Evolutionary conservation across 2,113 vertebrate genomes (phyloP).

Genomic region (Gasterosteus nipponicus): DNA sequence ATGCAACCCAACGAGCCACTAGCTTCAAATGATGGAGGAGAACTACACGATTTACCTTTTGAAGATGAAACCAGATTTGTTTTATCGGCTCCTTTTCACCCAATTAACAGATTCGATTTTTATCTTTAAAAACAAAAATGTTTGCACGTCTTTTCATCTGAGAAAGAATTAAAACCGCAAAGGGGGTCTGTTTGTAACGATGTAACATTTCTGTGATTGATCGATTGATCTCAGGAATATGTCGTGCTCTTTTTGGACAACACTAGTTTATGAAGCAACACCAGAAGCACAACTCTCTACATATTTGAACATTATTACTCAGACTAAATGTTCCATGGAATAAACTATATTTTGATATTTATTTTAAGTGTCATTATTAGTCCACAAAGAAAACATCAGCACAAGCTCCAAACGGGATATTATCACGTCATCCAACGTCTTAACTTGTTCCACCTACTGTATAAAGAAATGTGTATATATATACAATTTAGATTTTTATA

Average conservation of each 20-base stretch:
- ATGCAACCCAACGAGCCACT: slow-evolving; percentile 12
- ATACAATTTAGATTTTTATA: background rate
- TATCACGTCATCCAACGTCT: background rate
- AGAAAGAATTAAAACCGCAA: background rate
- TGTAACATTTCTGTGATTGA: background rate
- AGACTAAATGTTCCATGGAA: background rate
- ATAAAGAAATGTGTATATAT: background rate
- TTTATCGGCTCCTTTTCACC: background rate
- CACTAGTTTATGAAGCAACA: background rate
- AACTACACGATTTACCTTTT: background rate
- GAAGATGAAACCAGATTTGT: background rate
- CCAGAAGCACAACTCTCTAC: background rate
- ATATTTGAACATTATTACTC: background rate
- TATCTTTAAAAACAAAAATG: background rate
- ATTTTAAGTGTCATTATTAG: background rate
- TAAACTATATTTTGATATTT: no score
- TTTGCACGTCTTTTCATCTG: background rate
- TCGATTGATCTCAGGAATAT: background rate
- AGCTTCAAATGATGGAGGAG: slow-evolving; percentile 11
- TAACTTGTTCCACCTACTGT: no score
- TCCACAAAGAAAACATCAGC: background rate
- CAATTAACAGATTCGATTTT: background rate
- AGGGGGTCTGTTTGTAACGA: background rate
- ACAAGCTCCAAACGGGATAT: background rate
- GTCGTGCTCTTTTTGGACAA: background rate